Conservation (phyloP, 2,888 invertebrate species). For the Drosophila cognata region DNA sequence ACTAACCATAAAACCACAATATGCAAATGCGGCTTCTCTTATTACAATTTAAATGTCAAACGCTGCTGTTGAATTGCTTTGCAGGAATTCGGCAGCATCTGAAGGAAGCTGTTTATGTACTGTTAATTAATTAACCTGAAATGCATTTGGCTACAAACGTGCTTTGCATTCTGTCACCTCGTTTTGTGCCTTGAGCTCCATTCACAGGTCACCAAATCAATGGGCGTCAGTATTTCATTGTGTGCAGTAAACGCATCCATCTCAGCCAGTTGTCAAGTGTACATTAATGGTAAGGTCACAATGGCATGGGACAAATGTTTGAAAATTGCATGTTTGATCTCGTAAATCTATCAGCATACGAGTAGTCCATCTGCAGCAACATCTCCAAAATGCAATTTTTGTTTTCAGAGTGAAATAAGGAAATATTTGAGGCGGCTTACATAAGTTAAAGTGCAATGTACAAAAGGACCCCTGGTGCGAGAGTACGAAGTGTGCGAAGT, state of each 20-base stretch:
- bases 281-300: neutral
- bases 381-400: neutral
- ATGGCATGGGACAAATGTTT: neutral
- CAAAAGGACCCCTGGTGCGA: neutral
- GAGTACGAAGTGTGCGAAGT: neutral
- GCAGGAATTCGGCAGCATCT: neutral
- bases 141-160: conserved; percentile 13
- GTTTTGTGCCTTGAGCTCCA: neutral
- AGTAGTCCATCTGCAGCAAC: neutral
- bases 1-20: neutral
- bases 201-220: neutral
- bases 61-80: neutral
- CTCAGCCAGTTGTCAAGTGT: conserved; percentile 16
- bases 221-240: neutral
- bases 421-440: neutral
- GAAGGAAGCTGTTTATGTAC: neutral
- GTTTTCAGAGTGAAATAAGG: conserved; percentile 2
- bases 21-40: conserved; percentile 14
- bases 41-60: conserved; percentile 3
- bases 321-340: neutral
- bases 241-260: neutral
- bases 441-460: neutral
- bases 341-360: neutral
- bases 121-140: conserved; percentile 28
- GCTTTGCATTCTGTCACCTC: conserved; percentile 10